These are phyloP conservation scores for Enteromius anoplus DNA, from an alignment of 2,797 vertebrate species.

Conservation along the genomic window DNA sequence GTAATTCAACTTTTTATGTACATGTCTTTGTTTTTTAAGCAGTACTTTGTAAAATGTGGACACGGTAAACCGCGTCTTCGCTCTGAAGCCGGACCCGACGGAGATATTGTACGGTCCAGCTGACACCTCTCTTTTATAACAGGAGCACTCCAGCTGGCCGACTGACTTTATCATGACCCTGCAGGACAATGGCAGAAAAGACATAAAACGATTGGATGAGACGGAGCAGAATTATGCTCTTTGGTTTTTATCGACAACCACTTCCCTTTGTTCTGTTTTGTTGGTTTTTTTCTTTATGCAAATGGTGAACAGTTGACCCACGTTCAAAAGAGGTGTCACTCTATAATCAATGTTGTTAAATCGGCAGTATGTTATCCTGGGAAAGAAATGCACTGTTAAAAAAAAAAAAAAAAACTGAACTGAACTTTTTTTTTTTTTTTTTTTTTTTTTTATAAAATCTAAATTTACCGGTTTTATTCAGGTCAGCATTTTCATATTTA, in stretches of 20 bases:
- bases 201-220: slow-evolving; percentile 64
- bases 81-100: slow-evolving; percentile 71
- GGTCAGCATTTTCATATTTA: slow-evolving; percentile 23
- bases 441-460: not conserved
- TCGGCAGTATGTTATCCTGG: slow-evolving; percentile 50
- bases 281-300: slow-evolving; percentile 57
- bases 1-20: slow-evolving; percentile 78
- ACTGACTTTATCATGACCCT: slow-evolving; percentile 40
- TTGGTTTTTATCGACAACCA: slow-evolving; percentile 58
- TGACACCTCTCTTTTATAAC: slow-evolving; percentile 54
- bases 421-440: not conserved
- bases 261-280: slow-evolving; percentile 49
- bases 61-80: slow-evolving; percentile 74
- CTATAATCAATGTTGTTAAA: slow-evolving; percentile 52
- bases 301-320: slow-evolving; percentile 58
- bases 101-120: slow-evolving; percentile 47
- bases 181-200: slow-evolving; percentile 60
- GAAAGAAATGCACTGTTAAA: slow-evolving; percentile 25
- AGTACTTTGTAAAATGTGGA: slow-evolving; percentile 79
- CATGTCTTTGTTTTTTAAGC: slow-evolving; percentile 76
- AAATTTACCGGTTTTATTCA: slow-evolving; percentile 36
- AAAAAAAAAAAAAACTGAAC: not conserved
- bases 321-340: slow-evolving; percentile 44
- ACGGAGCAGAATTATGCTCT: slow-evolving; percentile 52
- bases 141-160: slow-evolving; percentile 54